Conservation (phyloP, 2,113 vertebrate species). For the Notechis scutatus region DNA sequence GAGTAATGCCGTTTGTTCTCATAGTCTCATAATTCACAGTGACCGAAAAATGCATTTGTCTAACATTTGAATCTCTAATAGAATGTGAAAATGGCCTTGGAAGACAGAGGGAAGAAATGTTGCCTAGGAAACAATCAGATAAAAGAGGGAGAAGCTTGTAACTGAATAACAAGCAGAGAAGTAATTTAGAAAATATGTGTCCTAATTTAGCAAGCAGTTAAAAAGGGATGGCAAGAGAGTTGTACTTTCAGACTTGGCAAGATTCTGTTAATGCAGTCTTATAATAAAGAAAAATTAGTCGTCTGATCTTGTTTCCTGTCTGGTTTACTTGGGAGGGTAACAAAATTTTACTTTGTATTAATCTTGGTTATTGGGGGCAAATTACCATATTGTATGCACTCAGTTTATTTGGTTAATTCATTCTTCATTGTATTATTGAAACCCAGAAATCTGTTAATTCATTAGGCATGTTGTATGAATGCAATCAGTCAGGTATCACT, state of each 20-base stretch:
- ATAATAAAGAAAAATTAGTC: not conserved
- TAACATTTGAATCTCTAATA: not conserved
- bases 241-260: not conserved
- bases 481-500: not conserved
- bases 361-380: not conserved
- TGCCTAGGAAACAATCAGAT: not conserved
- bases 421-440: not conserved
- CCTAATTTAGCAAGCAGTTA: not conserved
- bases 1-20: not conserved
- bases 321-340: not conserved
- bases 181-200: not conserved
- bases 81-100: not conserved
- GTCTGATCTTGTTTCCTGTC: not conserved
- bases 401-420: not conserved
- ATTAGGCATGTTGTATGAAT: not conserved
- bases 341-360: not conserved
- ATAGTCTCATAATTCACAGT: not conserved
- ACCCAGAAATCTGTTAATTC: not conserved
- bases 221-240: not conserved
- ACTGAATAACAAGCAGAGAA: not conserved
- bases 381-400: not conserved
- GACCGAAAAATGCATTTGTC: not conserved
- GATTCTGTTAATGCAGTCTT: not conserved
- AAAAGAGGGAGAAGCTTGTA: not conserved
- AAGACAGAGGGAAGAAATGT: not conserved